Conservation (phyloP, 2,888 invertebrate genomes). For the Lathronympha strigana region DNA sequence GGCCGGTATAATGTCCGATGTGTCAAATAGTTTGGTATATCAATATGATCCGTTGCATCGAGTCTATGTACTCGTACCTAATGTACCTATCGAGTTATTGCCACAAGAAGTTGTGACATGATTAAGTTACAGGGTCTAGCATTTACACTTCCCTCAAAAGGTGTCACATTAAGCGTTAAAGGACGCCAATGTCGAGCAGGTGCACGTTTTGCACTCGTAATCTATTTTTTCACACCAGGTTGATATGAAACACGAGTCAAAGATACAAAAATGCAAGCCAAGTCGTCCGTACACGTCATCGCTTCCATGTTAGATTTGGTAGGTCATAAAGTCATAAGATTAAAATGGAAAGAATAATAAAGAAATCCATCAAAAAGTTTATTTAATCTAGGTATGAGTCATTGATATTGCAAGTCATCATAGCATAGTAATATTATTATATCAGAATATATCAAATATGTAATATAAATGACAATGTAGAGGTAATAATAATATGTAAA, state of each 20-base stretch:
- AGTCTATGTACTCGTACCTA: no score
- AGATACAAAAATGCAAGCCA: constrained; percentile 17
- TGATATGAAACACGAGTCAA: constrained; percentile 5
- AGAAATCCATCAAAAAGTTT: no score
- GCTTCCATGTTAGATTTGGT: background rate
- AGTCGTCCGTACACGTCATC: constrained; percentile 24
- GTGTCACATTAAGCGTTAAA: constrained; percentile 7
- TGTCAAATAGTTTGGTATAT: no score
- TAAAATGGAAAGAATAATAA: background rate
- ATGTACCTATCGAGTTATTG: background rate
- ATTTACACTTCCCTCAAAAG: constrained; percentile 1
- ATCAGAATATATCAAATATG: no score
- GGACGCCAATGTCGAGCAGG: constrained; percentile 16
- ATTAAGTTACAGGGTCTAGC: background rate
- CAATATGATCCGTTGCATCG: no score
- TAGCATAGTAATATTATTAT: no score
- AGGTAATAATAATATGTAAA: no score
- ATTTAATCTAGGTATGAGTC: no score
- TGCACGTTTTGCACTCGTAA: constrained; percentile 11
- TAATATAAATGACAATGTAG: no score
- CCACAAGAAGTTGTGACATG: background rate
- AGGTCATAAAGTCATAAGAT: background rate
- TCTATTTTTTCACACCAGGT: constrained; percentile 16
- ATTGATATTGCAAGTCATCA: no score
- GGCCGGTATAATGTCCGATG: no score